Conservation (phyloP, 2,888 invertebrate species). For the Drosophila mercatorum region DNA sequence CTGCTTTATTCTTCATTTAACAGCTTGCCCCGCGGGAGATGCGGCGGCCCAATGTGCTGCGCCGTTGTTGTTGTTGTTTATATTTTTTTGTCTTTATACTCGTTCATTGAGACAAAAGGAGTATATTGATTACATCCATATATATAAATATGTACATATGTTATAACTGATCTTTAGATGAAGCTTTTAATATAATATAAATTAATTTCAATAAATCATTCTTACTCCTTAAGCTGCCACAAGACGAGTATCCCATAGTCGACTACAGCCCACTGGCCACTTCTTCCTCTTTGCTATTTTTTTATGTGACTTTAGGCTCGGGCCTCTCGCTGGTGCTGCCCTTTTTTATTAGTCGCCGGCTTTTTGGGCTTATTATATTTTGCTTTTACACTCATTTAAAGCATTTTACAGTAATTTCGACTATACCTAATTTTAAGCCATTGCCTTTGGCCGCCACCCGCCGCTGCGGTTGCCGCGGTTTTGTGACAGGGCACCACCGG, state of each 20-base stretch:
- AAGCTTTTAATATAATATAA: too few relatives aligned
- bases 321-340: slow-evolving; percentile 36
- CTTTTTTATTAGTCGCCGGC: slow-evolving; percentile 67
- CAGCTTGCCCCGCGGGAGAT: slow-evolving; percentile 67
- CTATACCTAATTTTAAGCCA: slow-evolving; percentile 80
- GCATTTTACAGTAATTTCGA: slow-evolving; percentile 80
- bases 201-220: too few relatives aligned
- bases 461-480: slow-evolving; percentile 9
- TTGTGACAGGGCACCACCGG: slow-evolving; percentile 36
- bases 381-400: slow-evolving; percentile 78
- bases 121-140: background rate
- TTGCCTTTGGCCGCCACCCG: slow-evolving; percentile 57
- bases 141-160: too few relatives aligned
- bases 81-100: slow-evolving; percentile 5
- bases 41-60: slow-evolving; percentile 41
- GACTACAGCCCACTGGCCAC: background rate
- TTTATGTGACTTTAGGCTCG: slow-evolving; percentile 28
- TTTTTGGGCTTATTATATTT: slow-evolving; percentile 73
- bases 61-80: slow-evolving; percentile 29
- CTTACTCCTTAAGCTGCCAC: too few relatives aligned
- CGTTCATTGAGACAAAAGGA: background rate
- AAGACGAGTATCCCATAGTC: background rate
- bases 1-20: slow-evolving; percentile 77
- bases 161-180: too few relatives aligned
- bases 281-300: slow-evolving; percentile 5